phyloP scores from a whole-genome alignment of 2,888 invertebrate genomes.

The Caenorhabditis imperialis region DNA sequence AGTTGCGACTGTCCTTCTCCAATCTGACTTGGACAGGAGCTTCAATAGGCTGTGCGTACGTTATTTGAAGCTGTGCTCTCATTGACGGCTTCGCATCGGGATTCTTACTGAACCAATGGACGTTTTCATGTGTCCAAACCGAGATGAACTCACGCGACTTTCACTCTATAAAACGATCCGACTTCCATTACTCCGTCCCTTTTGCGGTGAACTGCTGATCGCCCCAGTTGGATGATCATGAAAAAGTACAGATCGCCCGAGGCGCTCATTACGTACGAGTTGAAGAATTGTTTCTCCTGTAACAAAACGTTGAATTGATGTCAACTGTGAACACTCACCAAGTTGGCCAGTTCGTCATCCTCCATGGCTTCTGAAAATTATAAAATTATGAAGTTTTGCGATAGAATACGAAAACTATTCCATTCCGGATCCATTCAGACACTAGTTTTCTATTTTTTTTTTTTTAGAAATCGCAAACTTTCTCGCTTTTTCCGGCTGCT shows the following conservation, averaged over 20 bases:
- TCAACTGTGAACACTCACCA: no score
- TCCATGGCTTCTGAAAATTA: no score
- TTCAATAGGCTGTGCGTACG: neutral
- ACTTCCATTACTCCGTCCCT: neutral
- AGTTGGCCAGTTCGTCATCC: no score
- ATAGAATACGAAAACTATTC: no score
- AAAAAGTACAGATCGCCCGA: slow-evolving; percentile 4
- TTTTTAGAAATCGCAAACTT: no score
- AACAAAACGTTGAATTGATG: no score
- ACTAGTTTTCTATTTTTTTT: no score
- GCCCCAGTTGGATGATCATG: slow-evolving; percentile 21
- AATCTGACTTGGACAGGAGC: slow-evolving; percentile 2
- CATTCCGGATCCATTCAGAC: no score
- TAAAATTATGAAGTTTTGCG: no score
- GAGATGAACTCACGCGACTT: slow-evolving; percentile 16
- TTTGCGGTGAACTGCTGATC: slow-evolving; percentile 4
- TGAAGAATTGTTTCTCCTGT: slow-evolving; percentile 6
- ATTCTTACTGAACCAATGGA: slow-evolving; percentile 3
- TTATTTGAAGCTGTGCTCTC: slow-evolving; percentile 14
- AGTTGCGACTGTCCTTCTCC: neutral
- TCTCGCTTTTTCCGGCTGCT: no score
- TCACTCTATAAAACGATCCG: slow-evolving; percentile 13
- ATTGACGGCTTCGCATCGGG: neutral
- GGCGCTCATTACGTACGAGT: slow-evolving; percentile 2
- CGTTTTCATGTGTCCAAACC: neutral